These are phyloP conservation scores for Callorhinus ursinus DNA, from an alignment of 2,113 vertebrate genomes.

Conservation along the genomic window DNA sequence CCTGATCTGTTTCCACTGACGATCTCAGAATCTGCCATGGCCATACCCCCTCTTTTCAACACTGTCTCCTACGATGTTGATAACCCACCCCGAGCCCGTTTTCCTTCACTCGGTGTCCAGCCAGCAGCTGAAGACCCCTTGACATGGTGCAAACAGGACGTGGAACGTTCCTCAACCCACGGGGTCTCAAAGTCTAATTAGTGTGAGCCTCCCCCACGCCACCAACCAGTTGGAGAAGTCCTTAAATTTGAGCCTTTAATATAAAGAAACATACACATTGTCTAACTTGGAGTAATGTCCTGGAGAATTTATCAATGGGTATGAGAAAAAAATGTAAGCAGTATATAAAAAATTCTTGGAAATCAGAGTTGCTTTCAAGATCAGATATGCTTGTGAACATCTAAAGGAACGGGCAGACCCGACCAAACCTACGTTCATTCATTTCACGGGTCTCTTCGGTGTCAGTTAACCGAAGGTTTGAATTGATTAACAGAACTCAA, in stretches of 20 bases:
- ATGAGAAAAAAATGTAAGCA: neutral
- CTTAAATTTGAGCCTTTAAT: neutral
- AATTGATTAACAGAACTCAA: neutral
- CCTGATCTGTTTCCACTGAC: accelerated
- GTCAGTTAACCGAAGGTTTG: too few species aligned
- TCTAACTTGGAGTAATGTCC: neutral
- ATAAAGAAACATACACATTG: neutral
- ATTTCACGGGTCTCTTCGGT: accelerated
- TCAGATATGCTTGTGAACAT: neutral
- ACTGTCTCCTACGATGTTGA: accelerated
- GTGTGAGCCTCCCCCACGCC: accelerated
- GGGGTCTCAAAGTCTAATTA: neutral
- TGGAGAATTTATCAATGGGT: neutral
- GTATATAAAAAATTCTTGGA: neutral
- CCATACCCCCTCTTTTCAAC: accelerated
- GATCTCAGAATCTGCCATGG: accelerated
- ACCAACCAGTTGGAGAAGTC: neutral
- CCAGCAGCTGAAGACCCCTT: too few species aligned
- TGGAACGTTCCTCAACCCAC: accelerated
- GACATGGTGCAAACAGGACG: accelerated
- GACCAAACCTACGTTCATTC: accelerated
- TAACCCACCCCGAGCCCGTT: neutral
- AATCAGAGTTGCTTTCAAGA: neutral
- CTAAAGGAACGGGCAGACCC: accelerated
- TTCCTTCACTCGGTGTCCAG: neutral